Evolutionary conservation across 2,113 vertebrate genomes (phyloP).

Genomic region (Sturnus vulgaris): DNA sequence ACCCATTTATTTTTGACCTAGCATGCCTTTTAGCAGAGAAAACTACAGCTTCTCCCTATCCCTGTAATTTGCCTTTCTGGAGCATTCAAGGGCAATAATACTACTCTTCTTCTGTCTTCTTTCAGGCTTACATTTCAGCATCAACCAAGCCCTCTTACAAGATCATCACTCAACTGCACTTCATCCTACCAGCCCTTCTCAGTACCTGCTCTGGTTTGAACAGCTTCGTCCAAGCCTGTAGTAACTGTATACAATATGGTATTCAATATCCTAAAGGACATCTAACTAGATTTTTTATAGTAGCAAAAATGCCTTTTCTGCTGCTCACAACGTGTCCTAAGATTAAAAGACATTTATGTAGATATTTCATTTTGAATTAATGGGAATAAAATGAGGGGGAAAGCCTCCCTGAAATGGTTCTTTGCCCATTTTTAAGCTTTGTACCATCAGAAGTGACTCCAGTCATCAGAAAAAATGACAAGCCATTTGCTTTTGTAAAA

Average conservation of each 20-base stretch:
- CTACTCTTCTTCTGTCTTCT: not conserved
- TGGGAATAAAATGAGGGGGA: not conserved
- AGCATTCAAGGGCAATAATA: not conserved
- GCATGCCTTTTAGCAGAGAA: not conserved
- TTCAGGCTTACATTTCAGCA: not conserved
- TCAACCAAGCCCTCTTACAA: not conserved
- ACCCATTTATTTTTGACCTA: constrained; percentile 1
- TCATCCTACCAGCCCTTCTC: not conserved
- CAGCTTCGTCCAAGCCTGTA: not conserved
- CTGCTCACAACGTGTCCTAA: not conserved
- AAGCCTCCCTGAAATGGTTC: not conserved
- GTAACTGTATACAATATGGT: not conserved
- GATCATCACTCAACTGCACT: not conserved
- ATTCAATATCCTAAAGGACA: not conserved
- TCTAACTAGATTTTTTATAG: not conserved
- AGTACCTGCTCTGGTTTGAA: not conserved
- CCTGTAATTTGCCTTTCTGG: not conserved
- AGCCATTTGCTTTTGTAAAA: not conserved
- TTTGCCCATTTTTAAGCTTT: not conserved
- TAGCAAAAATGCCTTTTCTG: not conserved
- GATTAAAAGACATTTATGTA: not conserved
- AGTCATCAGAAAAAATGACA: not conserved
- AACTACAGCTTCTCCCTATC: not conserved
- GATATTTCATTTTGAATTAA: not conserved
- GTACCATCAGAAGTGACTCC: not conserved